Percentiles rank a stretch among this genome's conserved stretches.
phyloP scores from a whole-genome alignment of 1,140 invertebrate genomes.

The Heliconius congener region DNA sequence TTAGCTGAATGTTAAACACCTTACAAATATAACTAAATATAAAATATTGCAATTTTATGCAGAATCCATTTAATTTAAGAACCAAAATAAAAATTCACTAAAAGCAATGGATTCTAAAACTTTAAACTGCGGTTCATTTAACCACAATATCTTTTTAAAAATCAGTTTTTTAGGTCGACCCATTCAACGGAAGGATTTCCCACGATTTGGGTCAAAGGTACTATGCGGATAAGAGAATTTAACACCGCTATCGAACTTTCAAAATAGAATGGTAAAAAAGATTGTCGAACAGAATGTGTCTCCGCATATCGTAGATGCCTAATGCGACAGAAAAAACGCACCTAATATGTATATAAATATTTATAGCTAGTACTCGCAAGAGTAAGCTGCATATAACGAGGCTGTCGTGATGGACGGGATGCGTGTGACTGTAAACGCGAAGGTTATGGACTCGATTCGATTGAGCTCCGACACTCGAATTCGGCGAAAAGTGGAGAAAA shows the following conservation, averaged over 20 bases:
- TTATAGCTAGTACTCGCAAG: no score
- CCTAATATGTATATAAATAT: no score
- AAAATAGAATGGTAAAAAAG: neutral
- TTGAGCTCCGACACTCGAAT: no score
- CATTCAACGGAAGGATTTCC: neutral
- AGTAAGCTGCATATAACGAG: no score
- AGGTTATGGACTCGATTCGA: no score
- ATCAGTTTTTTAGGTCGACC: neutral
- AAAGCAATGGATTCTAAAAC: neutral
- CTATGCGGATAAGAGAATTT: neutral
- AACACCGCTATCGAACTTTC: neutral
- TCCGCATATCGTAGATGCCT: no score
- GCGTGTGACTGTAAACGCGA: no score
- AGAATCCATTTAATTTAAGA: neutral
- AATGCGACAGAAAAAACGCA: no score
- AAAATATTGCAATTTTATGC: neutral
- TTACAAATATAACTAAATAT: no score
- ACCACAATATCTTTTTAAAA: neutral
- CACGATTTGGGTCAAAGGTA: neutral
- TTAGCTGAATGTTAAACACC: neutral
- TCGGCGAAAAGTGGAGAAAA: no score
- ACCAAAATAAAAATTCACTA: neutral
- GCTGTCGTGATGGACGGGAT: no score
- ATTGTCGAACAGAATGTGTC: no score
- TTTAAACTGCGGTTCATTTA: neutral